Evolutionary conservation across 2,797 vertebrate genomes (phyloP).

Genomic region (Orientallactaga sibirica): DNA sequence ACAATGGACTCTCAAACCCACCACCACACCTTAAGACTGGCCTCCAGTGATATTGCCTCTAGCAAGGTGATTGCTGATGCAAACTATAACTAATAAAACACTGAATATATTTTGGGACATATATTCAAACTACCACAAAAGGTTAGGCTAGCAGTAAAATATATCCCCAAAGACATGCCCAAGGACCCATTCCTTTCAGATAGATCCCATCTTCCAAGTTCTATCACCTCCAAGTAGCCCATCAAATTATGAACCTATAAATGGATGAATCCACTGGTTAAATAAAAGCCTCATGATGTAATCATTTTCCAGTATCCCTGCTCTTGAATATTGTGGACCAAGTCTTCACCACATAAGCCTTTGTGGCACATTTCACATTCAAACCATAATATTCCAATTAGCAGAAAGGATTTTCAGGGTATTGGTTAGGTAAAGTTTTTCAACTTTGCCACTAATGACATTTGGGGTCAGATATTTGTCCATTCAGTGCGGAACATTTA

Average conservation of each 20-base stretch:
- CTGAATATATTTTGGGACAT: too few relatives aligned
- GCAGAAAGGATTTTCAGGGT: neutral
- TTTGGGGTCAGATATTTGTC: neutral
- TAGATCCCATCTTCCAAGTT: neutral
- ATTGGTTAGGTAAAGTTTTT: constrained; percentile 1
- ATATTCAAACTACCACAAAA: too few relatives aligned
- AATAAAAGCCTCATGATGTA: too few relatives aligned
- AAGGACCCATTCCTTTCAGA: neutral
- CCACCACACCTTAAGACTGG: too few relatives aligned
- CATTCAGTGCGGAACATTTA: neutral
- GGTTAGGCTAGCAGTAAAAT: neutral
- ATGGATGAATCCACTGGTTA: neutral
- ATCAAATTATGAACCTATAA: neutral
- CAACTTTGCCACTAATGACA: neutral
- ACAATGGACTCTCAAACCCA: too few relatives aligned
- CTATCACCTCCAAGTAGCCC: neutral
- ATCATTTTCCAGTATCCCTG: neutral
- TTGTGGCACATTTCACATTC: neutral
- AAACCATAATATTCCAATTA: neutral
- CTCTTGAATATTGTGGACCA: neutral
- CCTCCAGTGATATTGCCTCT: too few relatives aligned
- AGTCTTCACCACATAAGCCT: neutral
- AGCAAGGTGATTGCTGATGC: too few relatives aligned
- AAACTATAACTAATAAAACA: neutral
- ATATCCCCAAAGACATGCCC: neutral